Evolutionary conservation across 2,797 vertebrate genomes (phyloP).

Genomic region (Scomberomorus guttatus): DNA sequence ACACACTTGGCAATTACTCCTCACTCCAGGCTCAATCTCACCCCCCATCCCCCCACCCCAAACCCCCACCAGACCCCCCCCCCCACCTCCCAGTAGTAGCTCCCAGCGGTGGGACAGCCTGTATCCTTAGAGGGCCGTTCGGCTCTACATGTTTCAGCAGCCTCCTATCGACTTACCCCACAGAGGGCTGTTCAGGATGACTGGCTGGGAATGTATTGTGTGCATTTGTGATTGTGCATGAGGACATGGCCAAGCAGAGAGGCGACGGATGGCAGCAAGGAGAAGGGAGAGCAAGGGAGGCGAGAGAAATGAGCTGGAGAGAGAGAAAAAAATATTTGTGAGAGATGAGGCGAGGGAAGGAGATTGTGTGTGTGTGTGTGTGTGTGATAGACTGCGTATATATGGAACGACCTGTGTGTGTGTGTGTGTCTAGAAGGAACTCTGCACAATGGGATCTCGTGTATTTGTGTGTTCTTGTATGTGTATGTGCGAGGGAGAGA

Average conservation of each 20-base stretch:
- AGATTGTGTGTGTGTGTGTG: conserved; percentile 21
- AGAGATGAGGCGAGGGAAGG: conserved; percentile 48
- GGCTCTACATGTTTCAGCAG: conserved; percentile 60
- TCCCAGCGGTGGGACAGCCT: conserved; percentile 49
- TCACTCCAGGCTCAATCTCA: conserved; percentile 34
- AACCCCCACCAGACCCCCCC: no score
- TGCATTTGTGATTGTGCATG: conserved; percentile 71
- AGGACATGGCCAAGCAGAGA: conserved; percentile 50
- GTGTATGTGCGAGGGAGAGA: conserved; percentile 18
- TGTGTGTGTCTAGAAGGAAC: conserved; percentile 44
- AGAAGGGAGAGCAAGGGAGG: conserved; percentile 40
- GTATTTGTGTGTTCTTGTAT: conserved; percentile 27
- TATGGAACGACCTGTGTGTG: conserved; percentile 49
- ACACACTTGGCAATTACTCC: conserved; percentile 55
- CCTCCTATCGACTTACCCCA: conserved; percentile 64
- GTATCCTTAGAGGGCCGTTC: conserved; percentile 58
- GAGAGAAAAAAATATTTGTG: conserved; percentile 56
- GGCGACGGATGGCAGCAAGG: conserved; percentile 19
- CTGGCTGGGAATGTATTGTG: conserved; percentile 62
- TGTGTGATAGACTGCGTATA: conserved; percentile 8
- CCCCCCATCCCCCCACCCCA: not conserved
- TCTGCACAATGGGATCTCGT: conserved; percentile 36
- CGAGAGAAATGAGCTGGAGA: conserved; percentile 70
- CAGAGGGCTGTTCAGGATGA: conserved; percentile 72
- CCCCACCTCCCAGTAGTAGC: not conserved